Evolutionary conservation across 1,140 invertebrate species (phyloP), one percentile per base, ranked within the genome.

Genomic region (Lordiphosa mommai): DNA sequence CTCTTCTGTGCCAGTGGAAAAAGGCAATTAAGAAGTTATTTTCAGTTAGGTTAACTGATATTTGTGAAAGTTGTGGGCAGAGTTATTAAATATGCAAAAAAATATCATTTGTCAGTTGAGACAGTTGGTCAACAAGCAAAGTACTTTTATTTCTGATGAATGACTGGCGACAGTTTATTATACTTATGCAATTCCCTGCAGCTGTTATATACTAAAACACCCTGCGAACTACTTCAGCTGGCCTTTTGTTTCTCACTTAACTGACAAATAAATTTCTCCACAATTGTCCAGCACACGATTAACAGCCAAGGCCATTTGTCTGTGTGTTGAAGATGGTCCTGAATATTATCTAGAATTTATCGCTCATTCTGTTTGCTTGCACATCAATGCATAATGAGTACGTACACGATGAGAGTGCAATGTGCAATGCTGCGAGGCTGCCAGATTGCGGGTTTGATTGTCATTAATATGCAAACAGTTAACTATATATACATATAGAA

Each of bases 401-500:
- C 3, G 20, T 20, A 20, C 34, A 37, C n/a, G 47, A 14, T n/a
- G 20, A 23, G n/a, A 47, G 20, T 43, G 40, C n/a, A 12, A 32
- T 4, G 20, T 20, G 20, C 20, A 20, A 14, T 53, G 58, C 53
- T 57, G 76, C 46, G 57, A 57, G 38, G 50, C 52, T 71, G 61
- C 23, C 44, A 44, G 61, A 67, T 82, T 57, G 61, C 50, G 61
- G 61, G 61, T 61, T 20, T 80, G 82, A 76, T 82, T 80, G 71
- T 76, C 76, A 70, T 80, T 80, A 80, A 80, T 80, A 80, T 80
- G 76, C 76, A 82, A 82, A 82, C 76, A 82, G 76, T 82, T 82
- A 64, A 58, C 72, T 67, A 37, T 36, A 57, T 56, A 37, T n/a
- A n/a, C n/a, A n/a, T n/a, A n/a, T n/a, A n/a, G n/a, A n/a, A 48